Conservation (phyloP, 1,140 invertebrate genomes). For the Teleopsis dalmanni region DNA sequence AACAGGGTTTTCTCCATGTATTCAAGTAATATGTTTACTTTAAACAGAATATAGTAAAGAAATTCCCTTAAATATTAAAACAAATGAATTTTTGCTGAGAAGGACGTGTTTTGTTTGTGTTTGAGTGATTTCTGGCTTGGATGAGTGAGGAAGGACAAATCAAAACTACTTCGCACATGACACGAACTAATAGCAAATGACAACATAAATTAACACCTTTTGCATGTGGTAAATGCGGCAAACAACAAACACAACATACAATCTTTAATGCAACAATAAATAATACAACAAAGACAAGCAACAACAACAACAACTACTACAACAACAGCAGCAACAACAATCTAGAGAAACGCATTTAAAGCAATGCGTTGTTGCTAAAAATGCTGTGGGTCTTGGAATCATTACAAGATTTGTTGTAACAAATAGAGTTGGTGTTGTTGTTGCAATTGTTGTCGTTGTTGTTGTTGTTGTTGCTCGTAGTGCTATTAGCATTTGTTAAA, state of each 20-base stretch:
- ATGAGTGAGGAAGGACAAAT: no score
- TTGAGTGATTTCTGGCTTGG: no score
- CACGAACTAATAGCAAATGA: neutral
- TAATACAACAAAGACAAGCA: neutral
- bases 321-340: neutral
- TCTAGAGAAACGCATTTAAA: neutral
- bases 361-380: neutral
- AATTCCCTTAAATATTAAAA: no score
- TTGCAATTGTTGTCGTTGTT: no score
- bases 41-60: no score
- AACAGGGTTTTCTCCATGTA: no score
- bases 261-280: neutral
- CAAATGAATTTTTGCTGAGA: no score
- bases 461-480: neutral
- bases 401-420: neutral
- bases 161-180: neutral
- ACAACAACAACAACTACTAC: neutral
- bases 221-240: constrained; percentile 2
- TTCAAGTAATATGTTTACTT: no score
- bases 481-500: constrained; percentile 3
- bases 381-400: neutral
- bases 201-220: constrained; percentile 8
- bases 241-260: constrained; percentile 4
- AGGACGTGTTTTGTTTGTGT: no score
- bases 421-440: neutral